phyloP scores from a whole-genome alignment of 2,888 invertebrate genomes.

The Oxytorus armatus region DNA sequence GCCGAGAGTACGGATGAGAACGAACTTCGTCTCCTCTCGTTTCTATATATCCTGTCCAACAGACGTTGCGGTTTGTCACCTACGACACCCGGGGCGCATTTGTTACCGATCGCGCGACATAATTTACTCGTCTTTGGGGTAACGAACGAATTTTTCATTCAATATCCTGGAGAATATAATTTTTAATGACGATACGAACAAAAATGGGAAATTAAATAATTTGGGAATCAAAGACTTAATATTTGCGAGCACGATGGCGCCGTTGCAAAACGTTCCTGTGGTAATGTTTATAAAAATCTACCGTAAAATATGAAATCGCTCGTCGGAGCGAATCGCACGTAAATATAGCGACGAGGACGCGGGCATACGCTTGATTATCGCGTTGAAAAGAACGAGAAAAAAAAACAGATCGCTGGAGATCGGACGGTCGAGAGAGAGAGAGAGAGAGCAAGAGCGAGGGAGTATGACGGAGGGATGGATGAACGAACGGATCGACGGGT shows the following conservation, averaged over 20 bases:
- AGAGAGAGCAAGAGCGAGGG: conserved; percentile 59
- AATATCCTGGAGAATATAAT: neutral
- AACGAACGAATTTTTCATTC: neutral
- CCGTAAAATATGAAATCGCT: conserved; percentile 57
- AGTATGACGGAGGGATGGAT: conserved; percentile 71
- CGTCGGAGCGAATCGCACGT: conserved; percentile 23
- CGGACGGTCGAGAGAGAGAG: conserved; percentile 71
- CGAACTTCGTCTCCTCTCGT: neutral
- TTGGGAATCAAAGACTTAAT: neutral
- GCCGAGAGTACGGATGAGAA: conserved; percentile 3
- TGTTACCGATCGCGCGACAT: neutral
- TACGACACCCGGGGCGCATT: conserved; percentile 25
- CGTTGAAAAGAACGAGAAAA: conserved; percentile 62
- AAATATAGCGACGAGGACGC: conserved; percentile 25
- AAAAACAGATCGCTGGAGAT: conserved; percentile 32
- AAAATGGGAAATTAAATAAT: neutral
- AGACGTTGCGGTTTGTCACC: conserved; percentile 47
- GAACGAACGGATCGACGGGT: conserved; percentile 67
- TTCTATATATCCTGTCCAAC: conserved; percentile 21
- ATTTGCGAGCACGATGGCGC: neutral
- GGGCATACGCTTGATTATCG: conserved; percentile 64
- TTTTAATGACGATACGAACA: no score
- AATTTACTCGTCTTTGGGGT: conserved; percentile 24
- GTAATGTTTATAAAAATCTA: conserved; percentile 17
- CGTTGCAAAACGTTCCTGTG: neutral